Conservation (phyloP, 23 tunicate species). For the Oikopleura dioica region DNA sequence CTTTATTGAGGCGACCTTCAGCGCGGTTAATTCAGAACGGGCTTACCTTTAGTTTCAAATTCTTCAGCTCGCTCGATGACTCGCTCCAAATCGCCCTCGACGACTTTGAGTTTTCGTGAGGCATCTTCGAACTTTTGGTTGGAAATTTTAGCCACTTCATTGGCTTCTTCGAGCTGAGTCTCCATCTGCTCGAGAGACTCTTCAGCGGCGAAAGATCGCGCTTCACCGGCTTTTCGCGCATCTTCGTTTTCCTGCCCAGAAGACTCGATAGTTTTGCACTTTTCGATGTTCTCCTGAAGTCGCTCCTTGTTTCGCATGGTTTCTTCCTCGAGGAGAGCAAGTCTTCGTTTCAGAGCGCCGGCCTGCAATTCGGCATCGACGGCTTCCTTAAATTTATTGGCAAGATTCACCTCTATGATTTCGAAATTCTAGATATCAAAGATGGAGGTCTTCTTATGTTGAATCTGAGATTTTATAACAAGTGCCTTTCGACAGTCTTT, state of each 20-base stretch:
- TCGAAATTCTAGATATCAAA: no score
- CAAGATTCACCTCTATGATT: conserved; percentile 27
- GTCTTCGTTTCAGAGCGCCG: conserved; percentile 17
- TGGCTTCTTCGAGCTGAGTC: conserved; percentile 18
- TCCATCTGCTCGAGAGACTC: conserved; percentile 17
- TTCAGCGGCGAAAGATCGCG: conserved; percentile 19
- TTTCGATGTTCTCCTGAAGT: conserved; percentile 1
- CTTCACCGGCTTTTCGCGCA: conserved; percentile 17
- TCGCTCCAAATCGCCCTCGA: no score
- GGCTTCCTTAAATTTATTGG: no score
- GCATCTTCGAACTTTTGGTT: no score
- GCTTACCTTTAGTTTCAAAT: no score
- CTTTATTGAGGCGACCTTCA: no score
- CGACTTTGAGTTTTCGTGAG: conserved; percentile 15
- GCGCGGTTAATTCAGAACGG: no score
- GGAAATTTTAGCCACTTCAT: conserved; percentile 14
- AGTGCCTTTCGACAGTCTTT: no score
- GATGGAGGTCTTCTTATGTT: no score
- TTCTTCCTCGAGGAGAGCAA: conserved; percentile 17
- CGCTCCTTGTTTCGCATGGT: conserved; percentile 11
- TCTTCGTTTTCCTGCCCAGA: conserved; percentile 17
- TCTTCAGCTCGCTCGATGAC: no score
- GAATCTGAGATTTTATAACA: no score
- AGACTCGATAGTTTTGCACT: conserved; percentile 13
- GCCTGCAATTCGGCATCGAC: conserved; percentile 15